Evolutionary conservation across 92 coral and sea anemone species (phyloP), one percentile per base, ranked within the genome.

Genomic region (Porites cylindrica): DNA sequence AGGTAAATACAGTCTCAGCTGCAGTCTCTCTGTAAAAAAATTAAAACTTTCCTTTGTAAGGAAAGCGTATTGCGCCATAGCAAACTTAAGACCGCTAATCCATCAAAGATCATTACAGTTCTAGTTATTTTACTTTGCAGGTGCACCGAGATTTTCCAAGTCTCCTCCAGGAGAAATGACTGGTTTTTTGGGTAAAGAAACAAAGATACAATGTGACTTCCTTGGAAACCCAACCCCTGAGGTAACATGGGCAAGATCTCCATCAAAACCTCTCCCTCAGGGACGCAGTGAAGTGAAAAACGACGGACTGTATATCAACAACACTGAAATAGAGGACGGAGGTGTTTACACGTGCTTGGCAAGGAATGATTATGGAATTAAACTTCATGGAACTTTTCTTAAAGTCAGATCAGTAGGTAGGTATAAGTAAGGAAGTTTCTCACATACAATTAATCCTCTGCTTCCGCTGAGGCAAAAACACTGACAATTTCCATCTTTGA

Each of bases 341-440:
- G 93, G 93, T 0, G 69, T 90, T 12, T 90, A 90, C 73, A 20
- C 76, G 0, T 90, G 93, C 51, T 77, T 77, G 12, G 93, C 74
- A 9, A 80, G 74, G 50, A 90, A 78, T 82, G 56, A 66, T 58
- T 81, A 72, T 85, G 93, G 90, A 64, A 29, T 8, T 58, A 24
- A 85, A 20, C 54, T 79, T 53, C 90, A 86, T 52, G 93, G 90
- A 14, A 71, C 76, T 0, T 85, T 85, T 11, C 67, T 90, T 16
- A 75, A 60, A 67, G 86, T 86, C 3, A 63, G 60, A 66, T 61
- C 83, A 13, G 65, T 80, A n/a, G 90, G 93, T 90, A 63, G 60
- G 90, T 71, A 32, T 32, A 32, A 5, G 43, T 32, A 32, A 32
- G 43, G 43, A 32, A 32, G 43, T 32, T 32, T 32, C 0, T 32